Evolutionary conservation across 2,888 invertebrate genomes (phyloP).

Genomic region (Melangyna quadrimaculata): DNA sequence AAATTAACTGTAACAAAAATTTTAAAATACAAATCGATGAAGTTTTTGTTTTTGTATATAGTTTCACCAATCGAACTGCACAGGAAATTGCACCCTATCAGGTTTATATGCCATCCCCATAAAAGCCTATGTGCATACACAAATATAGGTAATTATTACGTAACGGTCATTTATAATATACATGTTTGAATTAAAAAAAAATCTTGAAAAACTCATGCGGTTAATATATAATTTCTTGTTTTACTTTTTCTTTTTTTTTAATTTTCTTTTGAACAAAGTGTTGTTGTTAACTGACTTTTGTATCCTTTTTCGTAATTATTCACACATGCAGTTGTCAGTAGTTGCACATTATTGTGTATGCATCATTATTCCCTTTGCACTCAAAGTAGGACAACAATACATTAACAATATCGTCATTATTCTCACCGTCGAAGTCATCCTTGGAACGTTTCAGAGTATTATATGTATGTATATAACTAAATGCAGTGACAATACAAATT

Average conservation of each 20-base stretch:
- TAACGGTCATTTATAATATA: conserved; percentile 63
- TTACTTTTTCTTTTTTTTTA: background rate
- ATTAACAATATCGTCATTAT: conserved; percentile 69
- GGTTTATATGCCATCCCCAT: conserved; percentile 51
- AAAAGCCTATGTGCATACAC: conserved; percentile 13
- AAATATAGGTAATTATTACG: conserved; percentile 66
- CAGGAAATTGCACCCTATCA: conserved; percentile 66
- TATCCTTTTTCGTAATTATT: conserved; percentile 58
- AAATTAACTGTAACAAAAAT: conserved; percentile 29
- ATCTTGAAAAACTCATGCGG: conserved; percentile 42
- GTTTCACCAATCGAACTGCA: conserved; percentile 50
- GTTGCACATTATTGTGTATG: conserved; percentile 44
- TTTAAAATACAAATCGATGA: conserved; percentile 54
- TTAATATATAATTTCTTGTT: conserved; percentile 21
- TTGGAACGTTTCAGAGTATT: conserved; percentile 32
- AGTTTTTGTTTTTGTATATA: background rate
- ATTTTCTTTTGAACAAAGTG: background rate
- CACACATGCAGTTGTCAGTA: conserved; percentile 50
- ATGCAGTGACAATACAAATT: conserved; percentile 32
- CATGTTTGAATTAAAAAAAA: conserved; percentile 1
- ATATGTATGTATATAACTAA: conserved; percentile 24
- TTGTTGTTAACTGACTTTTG: conserved; percentile 40
- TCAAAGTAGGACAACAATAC: conserved; percentile 70
- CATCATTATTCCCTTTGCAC: conserved; percentile 58
- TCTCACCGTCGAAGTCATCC: conserved; percentile 68